Evolutionary conservation across 2,888 invertebrate species (phyloP), one percentile per base, ranked within the genome.

Genomic region (Cabera pusaria): DNA sequence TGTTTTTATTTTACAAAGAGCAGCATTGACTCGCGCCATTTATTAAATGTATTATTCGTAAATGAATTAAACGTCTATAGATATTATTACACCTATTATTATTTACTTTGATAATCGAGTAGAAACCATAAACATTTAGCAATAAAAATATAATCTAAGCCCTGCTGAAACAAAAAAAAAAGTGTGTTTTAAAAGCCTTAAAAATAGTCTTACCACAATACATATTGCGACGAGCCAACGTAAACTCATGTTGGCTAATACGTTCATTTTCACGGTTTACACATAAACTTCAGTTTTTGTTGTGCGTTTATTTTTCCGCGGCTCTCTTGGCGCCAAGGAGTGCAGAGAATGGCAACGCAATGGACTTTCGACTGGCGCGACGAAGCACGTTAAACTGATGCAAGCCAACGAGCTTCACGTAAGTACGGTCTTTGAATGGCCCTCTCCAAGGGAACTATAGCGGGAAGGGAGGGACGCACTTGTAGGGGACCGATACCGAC

Each of bases 361-460:
- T 64, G 84, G 79, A 72, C 75, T 77, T 74, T 57, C 57, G 63
- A 58, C 64, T 65, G 72, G 72, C 64, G 70, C 73, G 78, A 78
- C 80, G 75, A 67, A 75, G 69, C 76, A 82, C 84, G 85, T 85
- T 76, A 84, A 85, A 88, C 87, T 88, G 83, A 83, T 77, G 74
- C 53, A 60, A 54, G 45, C 50, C 41, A 19, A 72, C 72, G 81
- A 83, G 86, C 85, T 86, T 86, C 79, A n/a, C n/a, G 86, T 86
- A 84, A 85, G 83, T n/a, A n/a, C 79, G 71, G 73, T 82, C 84
- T 77, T 68, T 82, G 79, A 83, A 81, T 83, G 81, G 85, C 83
- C 78, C 85, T 74, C 84, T 78, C 81, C 68, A 81, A 82, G 86
- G 85, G 87, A 84, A 84, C 72, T 66, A 67, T 75, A 80, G 77